These are phyloP conservation scores for Endomychus coccineus DNA, from an alignment of 2,888 invertebrate species.

Conservation along the genomic window DNA sequence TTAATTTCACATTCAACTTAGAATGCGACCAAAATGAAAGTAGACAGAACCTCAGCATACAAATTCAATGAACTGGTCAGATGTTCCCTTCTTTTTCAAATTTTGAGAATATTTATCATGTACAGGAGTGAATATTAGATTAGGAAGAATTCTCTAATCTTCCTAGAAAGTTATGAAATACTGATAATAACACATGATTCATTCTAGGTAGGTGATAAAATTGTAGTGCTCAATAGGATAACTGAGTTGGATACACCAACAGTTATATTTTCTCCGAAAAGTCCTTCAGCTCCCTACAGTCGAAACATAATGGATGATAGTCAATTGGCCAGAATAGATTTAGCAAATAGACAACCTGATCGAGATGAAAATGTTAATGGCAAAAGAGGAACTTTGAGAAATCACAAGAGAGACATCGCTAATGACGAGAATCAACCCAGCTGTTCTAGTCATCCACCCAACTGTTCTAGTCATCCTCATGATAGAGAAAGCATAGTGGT, in stretches of 20 bases:
- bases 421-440: conserved; percentile 1
- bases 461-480: background rate
- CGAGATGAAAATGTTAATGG: conserved; percentile 70
- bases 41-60: too few relatives aligned
- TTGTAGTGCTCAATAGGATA: conserved; percentile 65
- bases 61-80: too few relatives aligned
- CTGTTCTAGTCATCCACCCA: conserved; percentile 2
- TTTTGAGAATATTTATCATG: too few relatives aligned
- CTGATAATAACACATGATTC: too few relatives aligned
- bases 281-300: background rate
- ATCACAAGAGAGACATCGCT: conserved; percentile 2
- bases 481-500: background rate
- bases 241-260: conserved; percentile 47
- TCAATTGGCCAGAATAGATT: conserved; percentile 29
- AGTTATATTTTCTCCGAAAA: conserved; percentile 25
- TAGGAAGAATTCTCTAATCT: too few relatives aligned
- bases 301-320: too few relatives aligned
- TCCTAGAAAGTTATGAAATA: too few relatives aligned
- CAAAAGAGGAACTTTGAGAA: conserved; percentile 50
- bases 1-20: too few relatives aligned
- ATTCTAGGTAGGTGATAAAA: conserved; percentile 61
- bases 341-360: conserved; percentile 46
- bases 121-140: too few relatives aligned
- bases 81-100: too few relatives aligned
- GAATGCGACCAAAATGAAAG: too few relatives aligned